Evolutionary conservation across 1,140 invertebrate species (phyloP).

Genomic region (Caenorhabditis tropicalis): DNA sequence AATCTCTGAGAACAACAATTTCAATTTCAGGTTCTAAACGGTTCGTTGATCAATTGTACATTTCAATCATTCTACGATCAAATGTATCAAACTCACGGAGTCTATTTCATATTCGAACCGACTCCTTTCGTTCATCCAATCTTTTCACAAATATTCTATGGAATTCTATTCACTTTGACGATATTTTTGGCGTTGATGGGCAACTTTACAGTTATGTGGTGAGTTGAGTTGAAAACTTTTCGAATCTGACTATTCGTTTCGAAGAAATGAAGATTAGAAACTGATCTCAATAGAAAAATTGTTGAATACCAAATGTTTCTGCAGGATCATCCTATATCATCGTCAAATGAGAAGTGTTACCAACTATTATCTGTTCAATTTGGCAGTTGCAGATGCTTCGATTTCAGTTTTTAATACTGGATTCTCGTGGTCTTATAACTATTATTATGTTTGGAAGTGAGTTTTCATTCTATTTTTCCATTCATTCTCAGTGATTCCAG

Average conservation of each 20-base stretch:
- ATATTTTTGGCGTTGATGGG: conserved; percentile 60
- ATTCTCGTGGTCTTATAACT: conserved; percentile 67
- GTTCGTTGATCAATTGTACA: neutral
- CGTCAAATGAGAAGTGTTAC: conserved; percentile 69
- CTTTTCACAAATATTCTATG: conserved; percentile 61
- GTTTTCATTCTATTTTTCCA: neutral
- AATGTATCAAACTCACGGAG: neutral
- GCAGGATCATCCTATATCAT: conserved; percentile 68
- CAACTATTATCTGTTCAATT: conserved; percentile 67
- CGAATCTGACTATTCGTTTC: neutral
- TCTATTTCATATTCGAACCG: conserved; percentile 9
- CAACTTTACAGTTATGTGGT: conserved; percentile 65
- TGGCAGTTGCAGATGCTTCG: conserved; percentile 62
- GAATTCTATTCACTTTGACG: conserved; percentile 58
- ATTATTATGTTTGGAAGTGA: conserved; percentile 70
- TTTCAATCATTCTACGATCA: neutral
- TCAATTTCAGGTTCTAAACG: neutral
- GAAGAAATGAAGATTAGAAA: neutral
- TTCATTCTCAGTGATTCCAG: conserved; percentile 7
- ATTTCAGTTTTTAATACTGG: conserved; percentile 69
- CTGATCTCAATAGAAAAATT: conserved; percentile 1
- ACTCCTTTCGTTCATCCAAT: conserved; percentile 38
- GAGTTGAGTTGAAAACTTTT: neutral
- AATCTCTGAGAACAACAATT: neutral
- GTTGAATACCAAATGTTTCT: neutral